Conservation (phyloP, 1,140 invertebrate genomes). For the Coenobita brevimanus region DNA sequence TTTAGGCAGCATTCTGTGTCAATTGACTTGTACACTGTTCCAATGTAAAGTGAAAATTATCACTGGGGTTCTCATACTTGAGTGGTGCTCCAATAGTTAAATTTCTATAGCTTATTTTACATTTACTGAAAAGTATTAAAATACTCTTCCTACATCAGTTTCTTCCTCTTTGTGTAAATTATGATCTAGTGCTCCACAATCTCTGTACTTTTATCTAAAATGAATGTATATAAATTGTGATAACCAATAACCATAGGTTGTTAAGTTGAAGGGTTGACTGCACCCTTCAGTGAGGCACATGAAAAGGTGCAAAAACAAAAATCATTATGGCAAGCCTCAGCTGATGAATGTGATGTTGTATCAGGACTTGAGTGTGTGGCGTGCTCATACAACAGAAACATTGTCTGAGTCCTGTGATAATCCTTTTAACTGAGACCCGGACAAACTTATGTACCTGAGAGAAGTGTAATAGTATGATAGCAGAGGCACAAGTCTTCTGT, state of each 20-base stretch:
- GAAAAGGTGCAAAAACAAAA: constrained; percentile 31
- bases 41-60: constrained; percentile 42
- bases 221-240: constrained; percentile 63
- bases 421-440: constrained; percentile 56
- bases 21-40: constrained; percentile 16
- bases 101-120: constrained; percentile 43
- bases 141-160: constrained; percentile 57
- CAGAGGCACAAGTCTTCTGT: constrained; percentile 52
- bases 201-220: constrained; percentile 58
- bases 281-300: constrained; percentile 50
- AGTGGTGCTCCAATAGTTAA: constrained; percentile 55
- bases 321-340: constrained; percentile 63
- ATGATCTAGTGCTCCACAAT: constrained; percentile 60
- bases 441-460: constrained; percentile 65
- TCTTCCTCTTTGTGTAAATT: constrained; percentile 63
- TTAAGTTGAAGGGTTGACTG: constrained; percentile 46
- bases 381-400: constrained; percentile 49
- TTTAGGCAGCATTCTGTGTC: constrained; percentile 43
- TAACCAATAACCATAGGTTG: constrained; percentile 65
- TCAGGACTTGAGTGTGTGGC: neutral
- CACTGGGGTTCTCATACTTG: constrained; percentile 41
- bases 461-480: constrained; percentile 63
- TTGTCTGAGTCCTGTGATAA: constrained; percentile 67
- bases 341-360: constrained; percentile 57
- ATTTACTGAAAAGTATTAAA: constrained; percentile 53